Percentiles rank a stretch among this genome's conserved stretches.
phyloP scores from a whole-genome alignment of 2,797 vertebrate species.

The Sebastes reedi region DNA sequence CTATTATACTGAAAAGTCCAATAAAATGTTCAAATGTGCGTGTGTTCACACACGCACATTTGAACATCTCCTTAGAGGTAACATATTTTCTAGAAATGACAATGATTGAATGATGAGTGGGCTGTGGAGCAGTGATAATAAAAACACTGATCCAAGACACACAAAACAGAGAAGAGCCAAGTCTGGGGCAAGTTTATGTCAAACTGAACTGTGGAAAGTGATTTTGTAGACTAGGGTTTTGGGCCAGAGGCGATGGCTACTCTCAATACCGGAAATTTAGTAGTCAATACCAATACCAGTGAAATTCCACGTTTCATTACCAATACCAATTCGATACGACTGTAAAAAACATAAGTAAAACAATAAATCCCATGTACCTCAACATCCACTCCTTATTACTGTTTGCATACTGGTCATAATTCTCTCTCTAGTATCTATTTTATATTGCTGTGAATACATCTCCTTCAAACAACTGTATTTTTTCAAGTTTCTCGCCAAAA shows the following conservation, averaged over 20 bases:
- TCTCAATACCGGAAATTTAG: too few species aligned
- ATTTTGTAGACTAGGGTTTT: not conserved
- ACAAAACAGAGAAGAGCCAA: not conserved
- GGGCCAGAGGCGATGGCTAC: not conserved
- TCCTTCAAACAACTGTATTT: too few species aligned
- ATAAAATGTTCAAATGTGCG: not conserved
- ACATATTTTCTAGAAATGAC: not conserved
- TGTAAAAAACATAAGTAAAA: too few species aligned
- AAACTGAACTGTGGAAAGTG: not conserved
- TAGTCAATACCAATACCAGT: too few species aligned
- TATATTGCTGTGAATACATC: too few species aligned
- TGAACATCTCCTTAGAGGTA: not conserved
- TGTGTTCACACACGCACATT: not conserved
- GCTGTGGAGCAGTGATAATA: not conserved
- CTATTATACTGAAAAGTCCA: not conserved
- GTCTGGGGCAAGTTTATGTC: not conserved
- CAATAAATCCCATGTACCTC: too few species aligned
- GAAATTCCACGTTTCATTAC: too few species aligned
- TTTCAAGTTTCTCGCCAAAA: too few species aligned
- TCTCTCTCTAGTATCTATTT: too few species aligned
- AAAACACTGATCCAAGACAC: not conserved
- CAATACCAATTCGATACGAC: too few species aligned
- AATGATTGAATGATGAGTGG: not conserved
- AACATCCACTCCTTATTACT: too few species aligned
- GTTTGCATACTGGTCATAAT: too few species aligned